phyloP scores from a whole-genome alignment of 1,140 invertebrate genomes.

The Eulimnadia texana region DNA sequence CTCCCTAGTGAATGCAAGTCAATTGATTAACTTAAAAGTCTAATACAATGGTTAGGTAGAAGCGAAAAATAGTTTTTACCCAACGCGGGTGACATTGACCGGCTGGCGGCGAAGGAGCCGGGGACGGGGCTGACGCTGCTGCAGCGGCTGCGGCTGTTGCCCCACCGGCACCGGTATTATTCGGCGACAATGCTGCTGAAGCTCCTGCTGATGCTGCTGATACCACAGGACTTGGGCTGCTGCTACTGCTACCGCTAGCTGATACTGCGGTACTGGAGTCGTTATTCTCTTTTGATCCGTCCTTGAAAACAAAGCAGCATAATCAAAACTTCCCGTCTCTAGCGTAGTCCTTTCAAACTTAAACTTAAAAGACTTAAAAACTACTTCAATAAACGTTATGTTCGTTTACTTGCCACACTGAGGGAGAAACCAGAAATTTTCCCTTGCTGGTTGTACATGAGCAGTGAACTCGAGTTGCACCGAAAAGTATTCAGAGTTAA shows the following conservation, averaged over 20 bases:
- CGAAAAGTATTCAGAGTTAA: too few relatives aligned
- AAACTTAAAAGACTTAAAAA: too few relatives aligned
- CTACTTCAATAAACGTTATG: too few relatives aligned
- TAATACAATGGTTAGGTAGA: too few relatives aligned
- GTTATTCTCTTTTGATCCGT: background rate
- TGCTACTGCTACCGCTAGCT: background rate
- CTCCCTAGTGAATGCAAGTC: too few relatives aligned
- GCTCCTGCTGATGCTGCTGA: constrained; percentile 3
- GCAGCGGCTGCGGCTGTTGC: background rate
- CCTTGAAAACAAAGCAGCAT: background rate
- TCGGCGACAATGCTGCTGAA: constrained; percentile 2
- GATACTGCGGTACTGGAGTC: background rate
- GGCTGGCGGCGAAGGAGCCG: constrained; percentile 78
- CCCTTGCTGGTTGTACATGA: too few relatives aligned
- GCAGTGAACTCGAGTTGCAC: too few relatives aligned
- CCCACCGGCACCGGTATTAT: background rate
- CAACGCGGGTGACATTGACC: constrained; percentile 90
- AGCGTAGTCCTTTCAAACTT: background rate
- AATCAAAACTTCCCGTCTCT: background rate
- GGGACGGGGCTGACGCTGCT: constrained; percentile 24
- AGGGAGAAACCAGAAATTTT: too few relatives aligned
- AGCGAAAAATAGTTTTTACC: too few relatives aligned
- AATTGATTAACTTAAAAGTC: too few relatives aligned
- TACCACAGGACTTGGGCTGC: background rate
- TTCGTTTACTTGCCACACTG: too few relatives aligned